Evolutionary conservation across 2,888 invertebrate genomes (phyloP).

Genomic region (Acanthosepion esculentum): DNA sequence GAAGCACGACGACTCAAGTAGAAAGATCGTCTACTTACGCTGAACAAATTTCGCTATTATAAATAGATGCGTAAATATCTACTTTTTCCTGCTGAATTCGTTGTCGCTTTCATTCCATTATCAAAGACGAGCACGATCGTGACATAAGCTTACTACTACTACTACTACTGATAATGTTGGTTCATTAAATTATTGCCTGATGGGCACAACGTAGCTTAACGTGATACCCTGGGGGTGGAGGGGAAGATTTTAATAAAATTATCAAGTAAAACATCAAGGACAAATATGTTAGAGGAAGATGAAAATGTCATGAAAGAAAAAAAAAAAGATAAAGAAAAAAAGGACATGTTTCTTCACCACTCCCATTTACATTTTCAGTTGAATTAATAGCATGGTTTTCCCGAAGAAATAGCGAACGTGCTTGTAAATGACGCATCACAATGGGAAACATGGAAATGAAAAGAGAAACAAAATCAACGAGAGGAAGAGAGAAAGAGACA

Average conservation of each 20-base stretch:
- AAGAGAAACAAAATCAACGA: not conserved
- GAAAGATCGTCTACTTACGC: too few species aligned
- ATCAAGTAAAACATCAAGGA: not conserved
- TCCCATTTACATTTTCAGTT: not conserved
- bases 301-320: not conserved
- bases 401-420: not conserved
- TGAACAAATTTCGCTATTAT: too few species aligned
- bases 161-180: not conserved
- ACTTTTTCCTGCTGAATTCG: not conserved
- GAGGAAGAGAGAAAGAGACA: not conserved
- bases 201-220: not conserved
- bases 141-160: not conserved
- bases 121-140: not conserved
- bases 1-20: not conserved
- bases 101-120: not conserved
- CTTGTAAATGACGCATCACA: not conserved
- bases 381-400: not conserved
- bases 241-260: not conserved
- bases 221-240: not conserved
- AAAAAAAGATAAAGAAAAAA: not conserved
- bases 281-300: not conserved
- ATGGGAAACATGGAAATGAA: not conserved
- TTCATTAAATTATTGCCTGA: not conserved
- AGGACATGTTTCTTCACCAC: not conserved
- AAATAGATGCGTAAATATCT: not conserved